phyloP scores from a whole-genome alignment of 2,113 vertebrate genomes.

The Isurus oxyrinchus region DNA sequence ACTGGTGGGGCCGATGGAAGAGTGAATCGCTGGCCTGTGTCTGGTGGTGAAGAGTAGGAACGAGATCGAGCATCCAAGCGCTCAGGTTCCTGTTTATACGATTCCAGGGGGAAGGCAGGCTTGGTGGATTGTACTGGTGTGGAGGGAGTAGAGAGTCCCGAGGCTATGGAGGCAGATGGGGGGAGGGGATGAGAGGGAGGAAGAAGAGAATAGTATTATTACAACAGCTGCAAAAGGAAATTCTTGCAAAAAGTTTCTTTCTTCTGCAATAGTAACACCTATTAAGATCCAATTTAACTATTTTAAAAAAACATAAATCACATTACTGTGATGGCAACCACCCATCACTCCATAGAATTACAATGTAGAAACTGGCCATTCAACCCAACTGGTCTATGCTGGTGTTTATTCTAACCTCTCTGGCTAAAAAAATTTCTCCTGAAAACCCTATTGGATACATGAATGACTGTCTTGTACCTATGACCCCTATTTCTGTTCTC shows the following conservation, averaged over 20 bases:
- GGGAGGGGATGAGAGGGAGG: slow-evolving; percentile 14
- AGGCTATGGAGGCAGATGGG: slow-evolving; percentile 55
- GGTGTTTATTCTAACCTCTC: not conserved
- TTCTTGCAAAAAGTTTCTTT: not conserved
- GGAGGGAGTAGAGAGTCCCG: slow-evolving; percentile 74
- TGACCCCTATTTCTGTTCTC: not conserved
- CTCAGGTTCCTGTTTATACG: slow-evolving; percentile 70
- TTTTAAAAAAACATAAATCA: not conserved
- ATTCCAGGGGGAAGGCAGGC: slow-evolving; percentile 75
- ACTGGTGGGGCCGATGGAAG: slow-evolving; percentile 52
- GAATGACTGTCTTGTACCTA: not conserved
- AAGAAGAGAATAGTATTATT: not conserved
- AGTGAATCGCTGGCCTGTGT: slow-evolving; percentile 71
- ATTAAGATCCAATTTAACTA: no score
- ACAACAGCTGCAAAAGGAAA: not conserved
- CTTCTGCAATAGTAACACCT: not conserved
- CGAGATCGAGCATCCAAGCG: slow-evolving; percentile 64
- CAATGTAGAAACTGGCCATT: not conserved
- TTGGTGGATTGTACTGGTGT: slow-evolving; percentile 81
- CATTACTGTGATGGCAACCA: not conserved
- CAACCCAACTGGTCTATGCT: not conserved
- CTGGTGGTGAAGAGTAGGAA: slow-evolving; percentile 69
- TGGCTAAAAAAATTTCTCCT: not conserved
- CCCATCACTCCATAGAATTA: not conserved
- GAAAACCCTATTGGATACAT: not conserved